Base-by-base conservation (phyloP, 2,113 vertebrate genomes). In the Microcebus murinus region DNA sequence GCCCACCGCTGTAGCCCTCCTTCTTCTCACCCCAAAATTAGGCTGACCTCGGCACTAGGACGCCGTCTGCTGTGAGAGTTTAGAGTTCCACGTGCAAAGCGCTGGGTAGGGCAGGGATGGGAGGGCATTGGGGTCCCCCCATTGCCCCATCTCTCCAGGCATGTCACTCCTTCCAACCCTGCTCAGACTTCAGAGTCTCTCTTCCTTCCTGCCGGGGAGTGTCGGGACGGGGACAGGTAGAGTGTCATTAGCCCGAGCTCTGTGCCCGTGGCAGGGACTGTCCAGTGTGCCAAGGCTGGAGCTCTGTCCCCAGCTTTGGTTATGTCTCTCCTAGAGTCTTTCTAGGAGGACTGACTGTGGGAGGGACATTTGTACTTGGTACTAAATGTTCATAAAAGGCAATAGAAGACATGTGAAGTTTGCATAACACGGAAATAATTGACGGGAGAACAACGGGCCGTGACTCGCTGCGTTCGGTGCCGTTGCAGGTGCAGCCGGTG, bases 401-500 rank as follows among this genome's bases (percentile, higher is more conserved):
- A 10, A 6, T 6, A 39, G 27, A 36, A 74, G 71, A 21, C 31
- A 9, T 18, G 31, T 52, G 11, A 39, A n/a, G 48, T 20, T 31
- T 61, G 59, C 21, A 23, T 36, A 1, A 18, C 42, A 20, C 11
- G 18, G 29, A 39, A 76, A 59, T 21, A 39, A 2, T 25, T 12
- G 8, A 0, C 10, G 4, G 31, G 71, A 31, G 18, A 18, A 1
- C 5, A 5, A 0, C 2, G 1, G 1, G 3, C 70, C 0, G 0
- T 98, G 94, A 95, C 94, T 0, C 3, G 0, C 1, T 6, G 2
- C n/a, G 36, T 67, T 0, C 91, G 84, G 0, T 98, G 74, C 90
- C 48, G 34, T 98, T 98, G 10, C 98, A 99, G 99, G 99, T 99
- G 23, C 99, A 99, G 96, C 97, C 99, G 0, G 99, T 99, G 87